Percentiles rank a stretch among this genome's conserved stretches.
These are phyloP conservation scores for Pachypanchax playfairii DNA, from an alignment of 2,113 vertebrate species.

Conservation along the genomic window DNA sequence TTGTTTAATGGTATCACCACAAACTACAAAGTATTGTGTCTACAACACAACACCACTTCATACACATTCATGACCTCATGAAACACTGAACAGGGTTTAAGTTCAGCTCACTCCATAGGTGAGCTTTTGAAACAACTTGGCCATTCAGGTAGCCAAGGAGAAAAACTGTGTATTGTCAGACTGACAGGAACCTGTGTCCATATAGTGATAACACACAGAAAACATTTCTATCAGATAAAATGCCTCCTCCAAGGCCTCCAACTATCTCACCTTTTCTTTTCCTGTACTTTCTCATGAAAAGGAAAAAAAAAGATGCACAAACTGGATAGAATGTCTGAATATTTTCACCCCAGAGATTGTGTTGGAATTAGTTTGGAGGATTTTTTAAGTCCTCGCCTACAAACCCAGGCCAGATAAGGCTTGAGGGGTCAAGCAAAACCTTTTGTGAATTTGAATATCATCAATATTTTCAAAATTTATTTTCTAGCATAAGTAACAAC, in stretches of 20 bases:
- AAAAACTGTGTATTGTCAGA: slow-evolving; percentile 47
- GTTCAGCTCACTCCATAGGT: slow-evolving; percentile 23
- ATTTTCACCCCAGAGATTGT: slow-evolving; percentile 30
- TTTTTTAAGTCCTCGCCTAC: slow-evolving; percentile 44
- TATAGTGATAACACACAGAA: slow-evolving; percentile 54
- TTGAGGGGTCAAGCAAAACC: slow-evolving; percentile 31
- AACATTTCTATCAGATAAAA: slow-evolving; percentile 61
- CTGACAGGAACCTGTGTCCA: slow-evolving; percentile 47
- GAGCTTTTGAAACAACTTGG: slow-evolving; percentile 43
- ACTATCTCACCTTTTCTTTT: slow-evolving; percentile 45
- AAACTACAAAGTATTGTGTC: neutral
- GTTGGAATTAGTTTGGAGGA: slow-evolving; percentile 42
- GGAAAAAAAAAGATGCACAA: slow-evolving; percentile 24
- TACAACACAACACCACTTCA: neutral
- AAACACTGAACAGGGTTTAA: slow-evolving; percentile 10
- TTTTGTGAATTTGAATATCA: slow-evolving; percentile 36
- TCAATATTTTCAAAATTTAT: slow-evolving; percentile 29
- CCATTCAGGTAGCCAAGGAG: slow-evolving; percentile 25
- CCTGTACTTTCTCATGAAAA: slow-evolving; percentile 31
- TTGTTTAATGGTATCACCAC: too few species aligned
- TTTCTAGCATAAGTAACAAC: slow-evolving; percentile 16
- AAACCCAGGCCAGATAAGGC: slow-evolving; percentile 52
- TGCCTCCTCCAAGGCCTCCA: slow-evolving; percentile 42
- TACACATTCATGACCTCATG: slow-evolving; percentile 35
- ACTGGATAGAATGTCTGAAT: slow-evolving; percentile 50